These are phyloP conservation scores for Larimichthys crocea DNA, from an alignment of 2,113 vertebrate species.

Conservation along the genomic window DNA sequence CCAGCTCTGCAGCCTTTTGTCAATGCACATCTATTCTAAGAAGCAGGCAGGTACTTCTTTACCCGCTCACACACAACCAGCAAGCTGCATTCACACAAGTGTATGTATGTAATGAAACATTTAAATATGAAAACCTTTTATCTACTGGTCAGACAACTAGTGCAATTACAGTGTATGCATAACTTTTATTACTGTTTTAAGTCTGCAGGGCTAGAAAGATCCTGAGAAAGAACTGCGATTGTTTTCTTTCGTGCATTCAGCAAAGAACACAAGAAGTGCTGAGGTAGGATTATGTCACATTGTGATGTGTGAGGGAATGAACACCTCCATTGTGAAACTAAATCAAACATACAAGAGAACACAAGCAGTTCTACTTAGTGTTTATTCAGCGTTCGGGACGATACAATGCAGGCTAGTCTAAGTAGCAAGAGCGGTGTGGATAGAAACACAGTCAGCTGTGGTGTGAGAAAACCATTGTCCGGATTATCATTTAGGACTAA, in stretches of 20 bases:
- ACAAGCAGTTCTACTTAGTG: neutral
- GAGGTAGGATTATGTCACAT: conserved; percentile 17
- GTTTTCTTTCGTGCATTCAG: conserved; percentile 12
- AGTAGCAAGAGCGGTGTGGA: neutral
- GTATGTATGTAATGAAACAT: neutral
- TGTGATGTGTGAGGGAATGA: conserved; percentile 20
- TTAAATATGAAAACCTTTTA: neutral
- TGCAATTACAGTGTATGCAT: neutral
- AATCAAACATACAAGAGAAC: conserved; percentile 31
- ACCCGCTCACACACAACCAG: neutral
- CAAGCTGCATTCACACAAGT: neutral
- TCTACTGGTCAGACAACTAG: neutral
- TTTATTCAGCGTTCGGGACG: conserved; percentile 14
- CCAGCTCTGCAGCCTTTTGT: conserved; percentile 13
- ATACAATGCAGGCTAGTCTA: conserved; percentile 20
- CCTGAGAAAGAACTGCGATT: neutral
- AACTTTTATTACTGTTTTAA: neutral
- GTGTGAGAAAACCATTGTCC: neutral
- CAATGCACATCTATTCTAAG: conserved; percentile 20
- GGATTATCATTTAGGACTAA: conserved; percentile 1
- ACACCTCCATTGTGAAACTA: conserved; percentile 25
- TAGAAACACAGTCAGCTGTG: neutral
- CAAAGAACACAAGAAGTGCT: conserved; percentile 30
- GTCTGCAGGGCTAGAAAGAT: neutral
- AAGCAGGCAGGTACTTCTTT: conserved; percentile 2